A percentile compares a stretch with the other conserved stretches of the same genome.
Conservation (phyloP, 2,797 vertebrate species). For the Danionella dracula region DNA sequence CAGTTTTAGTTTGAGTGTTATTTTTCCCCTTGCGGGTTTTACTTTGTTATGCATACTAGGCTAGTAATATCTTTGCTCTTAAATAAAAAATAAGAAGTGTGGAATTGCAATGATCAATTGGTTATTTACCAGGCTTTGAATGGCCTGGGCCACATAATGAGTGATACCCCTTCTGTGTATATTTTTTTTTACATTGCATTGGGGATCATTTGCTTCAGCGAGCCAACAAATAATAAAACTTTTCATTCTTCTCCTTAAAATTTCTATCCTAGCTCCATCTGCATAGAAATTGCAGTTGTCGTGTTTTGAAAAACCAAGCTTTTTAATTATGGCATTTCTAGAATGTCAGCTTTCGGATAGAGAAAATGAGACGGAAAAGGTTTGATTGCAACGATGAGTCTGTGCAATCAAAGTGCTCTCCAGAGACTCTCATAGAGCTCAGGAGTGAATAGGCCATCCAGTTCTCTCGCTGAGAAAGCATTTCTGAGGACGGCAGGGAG, state of each 20-base stretch:
- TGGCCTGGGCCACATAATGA: no score
- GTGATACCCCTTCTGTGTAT: no score
- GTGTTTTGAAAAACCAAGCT: not conserved
- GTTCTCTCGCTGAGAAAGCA: constrained; percentile 9
- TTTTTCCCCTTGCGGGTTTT: no score
- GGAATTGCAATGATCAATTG: no score
- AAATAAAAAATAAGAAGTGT: no score
- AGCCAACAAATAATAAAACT: constrained; percentile 43
- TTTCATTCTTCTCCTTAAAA: not conserved
- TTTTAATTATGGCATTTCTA: not conserved
- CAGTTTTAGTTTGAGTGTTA: no score
- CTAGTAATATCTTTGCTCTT: no score
- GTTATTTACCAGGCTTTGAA: no score
- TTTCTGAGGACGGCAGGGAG: not conserved
- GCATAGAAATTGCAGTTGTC: not conserved
- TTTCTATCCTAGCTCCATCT: not conserved
- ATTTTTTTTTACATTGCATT: constrained; percentile 19
- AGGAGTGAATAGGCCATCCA: not conserved
- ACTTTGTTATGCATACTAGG: no score
- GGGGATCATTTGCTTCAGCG: constrained; percentile 37
- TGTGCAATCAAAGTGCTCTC: constrained; percentile 7
- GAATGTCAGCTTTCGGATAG: not conserved
- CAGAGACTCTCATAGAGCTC: constrained; percentile 19
- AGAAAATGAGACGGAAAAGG: no score
- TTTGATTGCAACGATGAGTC: constrained; percentile 2